phyloP scores from a whole-genome alignment of 2,113 vertebrate genomes.

The Pycnonotus jocosus region DNA sequence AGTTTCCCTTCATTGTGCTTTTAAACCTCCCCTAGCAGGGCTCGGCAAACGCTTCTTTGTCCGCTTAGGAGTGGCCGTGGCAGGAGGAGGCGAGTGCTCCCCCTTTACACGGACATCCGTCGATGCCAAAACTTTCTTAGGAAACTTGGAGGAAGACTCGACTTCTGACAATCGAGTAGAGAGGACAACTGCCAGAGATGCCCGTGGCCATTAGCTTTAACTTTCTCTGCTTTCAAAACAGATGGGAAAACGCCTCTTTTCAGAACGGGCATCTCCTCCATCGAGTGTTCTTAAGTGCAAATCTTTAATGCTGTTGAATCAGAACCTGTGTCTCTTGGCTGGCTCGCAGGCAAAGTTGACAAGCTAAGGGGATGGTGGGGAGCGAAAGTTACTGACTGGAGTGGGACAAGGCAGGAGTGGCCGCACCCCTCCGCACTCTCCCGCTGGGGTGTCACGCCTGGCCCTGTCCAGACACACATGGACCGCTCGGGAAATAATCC shows the following conservation, averaged over 20 bases:
- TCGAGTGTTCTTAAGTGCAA: not conserved
- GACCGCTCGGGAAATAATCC: not conserved
- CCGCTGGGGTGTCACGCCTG: not conserved
- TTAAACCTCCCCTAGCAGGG: not conserved
- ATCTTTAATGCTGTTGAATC: not conserved
- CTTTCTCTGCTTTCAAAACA: not conserved
- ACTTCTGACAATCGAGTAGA: not conserved
- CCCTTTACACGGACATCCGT: not conserved
- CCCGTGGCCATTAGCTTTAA: not conserved
- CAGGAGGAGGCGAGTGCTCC: not conserved
- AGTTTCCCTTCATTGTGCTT: not conserved
- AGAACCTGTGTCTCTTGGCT: not conserved
- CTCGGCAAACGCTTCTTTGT: not conserved
- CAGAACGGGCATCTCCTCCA: not conserved
- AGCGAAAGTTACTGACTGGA: not conserved
- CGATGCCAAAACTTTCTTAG: not conserved
- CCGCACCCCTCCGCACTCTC: not conserved
- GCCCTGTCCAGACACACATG: not conserved
- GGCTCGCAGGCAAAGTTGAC: not conserved
- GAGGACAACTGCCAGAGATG: not conserved
- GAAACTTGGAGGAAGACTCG: not conserved
- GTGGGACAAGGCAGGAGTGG: not conserved
- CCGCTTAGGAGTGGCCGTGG: not conserved
- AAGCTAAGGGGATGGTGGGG: not conserved
- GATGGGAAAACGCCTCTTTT: not conserved